Conservation (phyloP, 1,140 invertebrate species). For the Dendrolimus punctatus region DNA sequence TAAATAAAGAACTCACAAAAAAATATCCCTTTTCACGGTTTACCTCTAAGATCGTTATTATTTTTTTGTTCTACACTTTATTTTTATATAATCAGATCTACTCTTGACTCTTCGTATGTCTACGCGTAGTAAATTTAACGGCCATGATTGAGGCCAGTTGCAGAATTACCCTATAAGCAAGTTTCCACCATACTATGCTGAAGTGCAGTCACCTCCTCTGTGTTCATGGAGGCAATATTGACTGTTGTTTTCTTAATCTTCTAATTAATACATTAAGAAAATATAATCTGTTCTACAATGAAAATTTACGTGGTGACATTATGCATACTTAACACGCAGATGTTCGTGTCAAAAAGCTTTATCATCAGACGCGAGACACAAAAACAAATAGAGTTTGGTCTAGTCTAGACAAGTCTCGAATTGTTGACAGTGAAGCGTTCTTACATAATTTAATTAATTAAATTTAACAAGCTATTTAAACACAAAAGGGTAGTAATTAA, state of each 20-base stretch:
- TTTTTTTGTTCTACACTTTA: too few relatives aligned
- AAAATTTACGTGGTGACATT: too few relatives aligned
- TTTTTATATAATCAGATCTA: too few relatives aligned
- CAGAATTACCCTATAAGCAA: slow-evolving; percentile 27
- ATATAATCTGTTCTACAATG: too few relatives aligned
- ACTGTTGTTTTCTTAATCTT: too few relatives aligned
- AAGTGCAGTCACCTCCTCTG: slow-evolving; percentile 62
- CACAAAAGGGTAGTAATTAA: too few relatives aligned
- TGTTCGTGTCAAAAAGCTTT: slow-evolving; percentile 1
- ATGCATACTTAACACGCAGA: background rate
- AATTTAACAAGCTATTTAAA: too few relatives aligned
- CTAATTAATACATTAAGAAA: too few relatives aligned
- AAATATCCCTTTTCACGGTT: too few relatives aligned
- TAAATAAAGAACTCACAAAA: too few relatives aligned
- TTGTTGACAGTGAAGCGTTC: slow-evolving; percentile 6
- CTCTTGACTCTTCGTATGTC: slow-evolving; percentile 22
- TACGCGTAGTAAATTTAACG: slow-evolving; percentile 36
- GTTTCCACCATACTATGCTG: slow-evolving; percentile 29
- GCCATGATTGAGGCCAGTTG: slow-evolving; percentile 26
- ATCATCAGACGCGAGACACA: background rate
- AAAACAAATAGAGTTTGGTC: slow-evolving; percentile 10
- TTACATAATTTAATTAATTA: too few relatives aligned
- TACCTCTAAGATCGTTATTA: too few relatives aligned
- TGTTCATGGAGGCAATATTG: slow-evolving; percentile 13
- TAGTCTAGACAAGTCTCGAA: slow-evolving; percentile 13